phyloP scores from a whole-genome alignment of 2,797 vertebrate species.

The Crenuchus spilurus region DNA sequence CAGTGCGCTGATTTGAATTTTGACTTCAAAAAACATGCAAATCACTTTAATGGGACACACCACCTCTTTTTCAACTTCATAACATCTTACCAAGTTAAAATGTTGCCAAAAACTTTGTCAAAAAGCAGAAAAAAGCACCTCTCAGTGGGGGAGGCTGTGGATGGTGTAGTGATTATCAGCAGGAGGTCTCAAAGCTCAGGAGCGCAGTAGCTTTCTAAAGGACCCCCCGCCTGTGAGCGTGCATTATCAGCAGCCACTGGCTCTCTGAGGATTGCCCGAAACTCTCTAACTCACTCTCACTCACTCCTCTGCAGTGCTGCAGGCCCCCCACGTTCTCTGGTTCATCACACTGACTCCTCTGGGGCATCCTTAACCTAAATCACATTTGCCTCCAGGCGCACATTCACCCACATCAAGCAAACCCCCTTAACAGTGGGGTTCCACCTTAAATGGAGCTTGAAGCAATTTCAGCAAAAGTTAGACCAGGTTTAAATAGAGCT shows the following conservation, averaged over 20 bases:
- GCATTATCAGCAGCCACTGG: conserved; percentile 67
- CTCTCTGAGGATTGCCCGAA: conserved; percentile 44
- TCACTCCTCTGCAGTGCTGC: conserved; percentile 37
- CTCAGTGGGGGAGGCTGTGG: conserved; percentile 36
- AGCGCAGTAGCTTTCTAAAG: conserved; percentile 53
- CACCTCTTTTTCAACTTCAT: neutral
- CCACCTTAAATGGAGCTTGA: neutral
- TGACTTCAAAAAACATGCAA: conserved; percentile 8
- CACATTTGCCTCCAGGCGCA: neutral
- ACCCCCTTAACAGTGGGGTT: conserved; percentile 6
- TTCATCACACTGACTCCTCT: neutral
- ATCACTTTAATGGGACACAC: neutral
- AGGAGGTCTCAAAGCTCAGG: conserved; percentile 41
- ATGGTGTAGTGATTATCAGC: conserved; percentile 36
- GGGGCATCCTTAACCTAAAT: neutral
- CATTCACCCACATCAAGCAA: neutral
- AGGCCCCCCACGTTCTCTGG: neutral
- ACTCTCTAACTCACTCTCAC: conserved; percentile 52
- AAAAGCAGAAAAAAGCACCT: neutral
- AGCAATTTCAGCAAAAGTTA: neutral
- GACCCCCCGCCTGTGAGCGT: conserved; percentile 68
- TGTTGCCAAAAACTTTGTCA: neutral
- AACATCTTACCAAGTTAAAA: conserved; percentile 4
- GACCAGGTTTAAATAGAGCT: too few species aligned
- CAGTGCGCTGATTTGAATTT: too few species aligned